A percentile compares a stretch with the other conserved stretches of the same genome.
These are phyloP conservation scores for Pachycephala philippinensis DNA, from an alignment of 2,113 vertebrate species.

Conservation along the genomic window DNA sequence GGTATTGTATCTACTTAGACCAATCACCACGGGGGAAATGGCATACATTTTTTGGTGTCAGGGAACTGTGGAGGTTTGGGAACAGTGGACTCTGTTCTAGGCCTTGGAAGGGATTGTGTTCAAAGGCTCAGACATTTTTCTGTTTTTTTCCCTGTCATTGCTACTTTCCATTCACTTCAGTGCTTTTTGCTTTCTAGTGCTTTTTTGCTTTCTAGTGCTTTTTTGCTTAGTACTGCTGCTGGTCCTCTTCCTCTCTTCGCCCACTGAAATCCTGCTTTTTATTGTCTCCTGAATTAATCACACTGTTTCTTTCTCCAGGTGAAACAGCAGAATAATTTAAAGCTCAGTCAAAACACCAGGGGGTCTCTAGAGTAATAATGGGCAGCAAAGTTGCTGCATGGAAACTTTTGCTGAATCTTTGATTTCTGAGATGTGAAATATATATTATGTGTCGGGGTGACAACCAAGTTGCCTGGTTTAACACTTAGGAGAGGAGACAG, in stretches of 20 bases:
- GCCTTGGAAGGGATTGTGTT: background rate
- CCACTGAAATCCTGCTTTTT: background rate
- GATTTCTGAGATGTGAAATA: background rate
- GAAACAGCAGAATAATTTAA: background rate
- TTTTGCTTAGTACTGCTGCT: background rate
- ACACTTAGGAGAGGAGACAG: background rate
- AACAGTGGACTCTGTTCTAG: background rate
- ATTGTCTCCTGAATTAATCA: background rate
- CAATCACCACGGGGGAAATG: background rate
- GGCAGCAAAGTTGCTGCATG: background rate
- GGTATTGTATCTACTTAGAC: background rate
- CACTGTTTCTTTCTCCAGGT: background rate
- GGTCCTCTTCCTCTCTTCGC: background rate
- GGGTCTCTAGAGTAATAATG: background rate
- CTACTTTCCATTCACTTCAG: background rate
- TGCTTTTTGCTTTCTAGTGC: background rate
- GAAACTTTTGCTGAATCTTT: background rate
- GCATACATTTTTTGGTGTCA: background rate
- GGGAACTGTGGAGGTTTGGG: background rate
- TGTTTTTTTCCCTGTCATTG: rapidly evolving
- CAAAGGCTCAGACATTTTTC: background rate
- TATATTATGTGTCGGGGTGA: background rate
- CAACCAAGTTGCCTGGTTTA: background rate
- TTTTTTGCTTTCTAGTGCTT: background rate
- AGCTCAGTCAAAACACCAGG: background rate